phyloP scores from a whole-genome alignment of 1,140 invertebrate species.

The Diachasmimorpha longicaudata region DNA sequence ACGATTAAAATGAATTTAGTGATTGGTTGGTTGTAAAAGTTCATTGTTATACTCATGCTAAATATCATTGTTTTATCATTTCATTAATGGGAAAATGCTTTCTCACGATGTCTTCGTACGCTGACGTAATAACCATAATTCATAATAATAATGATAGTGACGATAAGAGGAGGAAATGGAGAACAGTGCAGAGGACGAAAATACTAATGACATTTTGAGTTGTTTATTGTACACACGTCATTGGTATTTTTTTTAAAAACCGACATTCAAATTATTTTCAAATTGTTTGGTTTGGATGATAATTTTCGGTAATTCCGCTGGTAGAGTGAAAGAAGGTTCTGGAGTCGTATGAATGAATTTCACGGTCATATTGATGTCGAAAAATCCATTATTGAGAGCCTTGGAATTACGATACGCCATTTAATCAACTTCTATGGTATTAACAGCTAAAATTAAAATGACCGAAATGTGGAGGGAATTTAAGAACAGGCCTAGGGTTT shows the following conservation, averaged over 20 bases:
- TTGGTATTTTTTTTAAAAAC: background rate
- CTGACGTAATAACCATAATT: slow-evolving; percentile 26
- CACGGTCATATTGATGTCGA: background rate
- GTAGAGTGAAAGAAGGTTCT: too few species aligned
- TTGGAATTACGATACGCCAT: background rate
- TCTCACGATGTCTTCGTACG: slow-evolving; percentile 42
- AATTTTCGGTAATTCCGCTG: too few species aligned
- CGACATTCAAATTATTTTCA: background rate
- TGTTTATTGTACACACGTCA: slow-evolving; percentile 24
- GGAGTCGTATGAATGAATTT: background rate
- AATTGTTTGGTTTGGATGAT: background rate
- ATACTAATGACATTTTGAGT: background rate
- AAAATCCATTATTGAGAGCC: background rate
- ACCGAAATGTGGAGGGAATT: background rate
- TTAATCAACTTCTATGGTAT: background rate
- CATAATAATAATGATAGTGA: slow-evolving; percentile 14
- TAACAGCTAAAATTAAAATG: background rate
- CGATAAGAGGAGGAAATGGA: background rate
- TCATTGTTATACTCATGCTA: slow-evolving; percentile 15
- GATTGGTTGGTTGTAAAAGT: background rate
- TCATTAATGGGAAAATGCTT: slow-evolving; percentile 35
- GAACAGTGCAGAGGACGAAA: background rate
- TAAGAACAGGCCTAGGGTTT: background rate
- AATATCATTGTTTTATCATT: slow-evolving; percentile 9
- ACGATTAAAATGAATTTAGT: background rate